Conservation (phyloP, 1,140 invertebrate species). For the Dreissena polymorpha region DNA sequence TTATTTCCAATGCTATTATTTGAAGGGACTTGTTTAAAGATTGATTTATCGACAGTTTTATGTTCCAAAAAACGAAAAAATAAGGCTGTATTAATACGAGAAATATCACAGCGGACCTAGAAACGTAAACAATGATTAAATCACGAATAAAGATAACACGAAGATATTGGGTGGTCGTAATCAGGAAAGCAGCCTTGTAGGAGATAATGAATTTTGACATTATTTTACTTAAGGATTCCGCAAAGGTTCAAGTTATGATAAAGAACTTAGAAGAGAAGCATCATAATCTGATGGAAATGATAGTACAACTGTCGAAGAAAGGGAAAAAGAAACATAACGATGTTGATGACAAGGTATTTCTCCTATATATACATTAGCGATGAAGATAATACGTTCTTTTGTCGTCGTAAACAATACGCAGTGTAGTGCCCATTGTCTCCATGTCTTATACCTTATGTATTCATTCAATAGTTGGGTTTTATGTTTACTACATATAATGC, state of each 20-base stretch:
- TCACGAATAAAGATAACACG: background rate
- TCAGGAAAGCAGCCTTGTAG: background rate
- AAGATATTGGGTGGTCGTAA: background rate
- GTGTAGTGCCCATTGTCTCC: no score
- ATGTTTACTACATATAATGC: no score
- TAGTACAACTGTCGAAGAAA: no score
- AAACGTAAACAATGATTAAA: background rate
- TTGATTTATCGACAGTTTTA: background rate
- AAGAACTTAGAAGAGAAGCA: slow-evolving; percentile 23
- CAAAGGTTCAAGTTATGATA: background rate
- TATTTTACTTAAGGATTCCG: slow-evolving; percentile 1
- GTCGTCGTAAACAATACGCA: no score
- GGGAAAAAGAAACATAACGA: no score
- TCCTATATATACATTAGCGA: no score
- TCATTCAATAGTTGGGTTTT: no score
- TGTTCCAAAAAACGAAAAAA: background rate
- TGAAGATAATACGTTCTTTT: no score
- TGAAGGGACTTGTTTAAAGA: background rate
- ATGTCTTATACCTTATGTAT: no score
- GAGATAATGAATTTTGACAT: background rate
- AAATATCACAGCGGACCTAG: background rate
- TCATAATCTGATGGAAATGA: no score
- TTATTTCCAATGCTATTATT: background rate
- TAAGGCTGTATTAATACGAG: background rate
- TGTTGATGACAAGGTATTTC: background rate